Percentiles rank a stretch among this genome's conserved stretches.
Evolutionary conservation across 1,140 invertebrate species (phyloP).

Genomic region (Muscidifurax raptorellus): DNA sequence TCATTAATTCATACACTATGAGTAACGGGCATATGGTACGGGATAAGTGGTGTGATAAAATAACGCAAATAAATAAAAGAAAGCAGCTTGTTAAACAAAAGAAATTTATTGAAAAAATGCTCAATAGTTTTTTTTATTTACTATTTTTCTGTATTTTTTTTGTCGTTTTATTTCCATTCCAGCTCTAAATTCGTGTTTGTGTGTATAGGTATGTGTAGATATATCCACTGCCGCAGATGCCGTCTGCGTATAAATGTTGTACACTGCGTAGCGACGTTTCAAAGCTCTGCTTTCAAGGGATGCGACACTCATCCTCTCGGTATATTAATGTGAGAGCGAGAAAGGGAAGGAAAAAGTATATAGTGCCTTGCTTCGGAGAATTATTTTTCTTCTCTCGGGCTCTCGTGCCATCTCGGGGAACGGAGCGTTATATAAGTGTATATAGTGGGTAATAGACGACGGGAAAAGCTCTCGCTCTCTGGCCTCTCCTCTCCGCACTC

Average conservation of each 20-base stretch:
- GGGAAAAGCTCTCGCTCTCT: slow-evolving; percentile 29
- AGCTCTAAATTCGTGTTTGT: not conserved
- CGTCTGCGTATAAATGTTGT: too few species aligned
- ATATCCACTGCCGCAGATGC: not conserved
- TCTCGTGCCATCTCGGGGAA: not conserved
- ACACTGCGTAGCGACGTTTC: not conserved
- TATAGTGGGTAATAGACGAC: not conserved
- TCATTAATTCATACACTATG: not conserved
- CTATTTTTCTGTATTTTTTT: not conserved
- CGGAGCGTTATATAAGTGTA: not conserved
- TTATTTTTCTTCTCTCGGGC: slow-evolving; percentile 31
- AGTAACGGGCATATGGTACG: not conserved
- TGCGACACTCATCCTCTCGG: slow-evolving; percentile 29
- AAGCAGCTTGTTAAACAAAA: slow-evolving; percentile 42
- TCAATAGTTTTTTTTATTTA: slow-evolving; percentile 18
- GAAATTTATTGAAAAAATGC: slow-evolving; percentile 48
- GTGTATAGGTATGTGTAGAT: not conserved
- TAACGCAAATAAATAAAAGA: slow-evolving; percentile 45
- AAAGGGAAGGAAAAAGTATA: slow-evolving; percentile 30
- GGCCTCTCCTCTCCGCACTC: not conserved
- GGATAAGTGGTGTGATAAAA: not conserved
- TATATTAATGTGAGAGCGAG: slow-evolving; percentile 23
- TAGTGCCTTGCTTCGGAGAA: slow-evolving; percentile 33
- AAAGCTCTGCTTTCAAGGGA: slow-evolving; percentile 45
- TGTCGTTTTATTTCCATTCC: not conserved